Evolutionary conservation across 2,888 invertebrate species (phyloP), one percentile per base, ranked within the genome.

Genomic region (Tridacna gigas): DNA sequence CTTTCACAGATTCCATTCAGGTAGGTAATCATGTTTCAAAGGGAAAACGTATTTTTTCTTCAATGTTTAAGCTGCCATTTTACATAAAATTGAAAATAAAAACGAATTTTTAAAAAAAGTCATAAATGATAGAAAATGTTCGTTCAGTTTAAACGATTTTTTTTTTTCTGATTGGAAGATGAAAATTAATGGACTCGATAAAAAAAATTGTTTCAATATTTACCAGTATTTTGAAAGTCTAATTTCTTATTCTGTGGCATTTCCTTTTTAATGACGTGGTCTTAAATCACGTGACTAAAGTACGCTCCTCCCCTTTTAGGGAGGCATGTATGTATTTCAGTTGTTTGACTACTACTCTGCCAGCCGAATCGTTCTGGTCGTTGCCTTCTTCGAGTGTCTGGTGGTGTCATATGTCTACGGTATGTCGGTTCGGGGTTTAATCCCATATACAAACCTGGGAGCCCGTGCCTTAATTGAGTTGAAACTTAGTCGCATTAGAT

Each of bases 321-420:
- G 96, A 82, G 96, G 96, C 88, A 96, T 96, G 96, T 96, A 96
- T 93, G 96, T 96, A 47, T 96, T 96, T 94, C 96, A 96, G 95
- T 92, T 96, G 77, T 96, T 96, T 91, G 96, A 96, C 94, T 96
- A 96, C 91, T 96, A 96, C 92, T 96, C 96, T 0, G 96, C 96
- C 26, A 96, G 96, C 91, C 96, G 96, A 84, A 96, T 96, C 93
- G 96, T 96, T 76, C 94, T 96, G 26, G 94, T 96, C 25, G 95
- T 96, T 83, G 96, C 96, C 93, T 96, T 96, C 93, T 96, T 96
- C 92, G 97, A 98, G 94, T 97, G 97, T 92, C 96, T 97, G 86
- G 96, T 97, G 22, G 97, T 98, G 65, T 97, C 97, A 18, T 97
- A 97, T 97, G 96, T 97, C 76, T 98, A 97, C 94, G 97, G 97